phyloP scores from a whole-genome alignment of 2,113 vertebrate species.

The Halichoeres trimaculatus region DNA sequence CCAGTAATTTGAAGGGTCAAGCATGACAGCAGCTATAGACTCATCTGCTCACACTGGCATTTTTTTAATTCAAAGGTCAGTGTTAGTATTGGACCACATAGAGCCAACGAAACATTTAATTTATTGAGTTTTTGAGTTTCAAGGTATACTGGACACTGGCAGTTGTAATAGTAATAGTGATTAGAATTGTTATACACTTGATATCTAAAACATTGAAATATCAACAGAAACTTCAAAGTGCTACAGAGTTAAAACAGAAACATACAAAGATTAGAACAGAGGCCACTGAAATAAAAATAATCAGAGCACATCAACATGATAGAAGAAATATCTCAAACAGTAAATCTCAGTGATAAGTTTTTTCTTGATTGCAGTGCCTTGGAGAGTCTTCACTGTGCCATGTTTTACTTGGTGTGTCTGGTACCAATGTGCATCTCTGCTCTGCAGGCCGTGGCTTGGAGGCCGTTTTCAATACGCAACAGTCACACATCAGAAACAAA shows the following conservation, averaged over 20 bases:
- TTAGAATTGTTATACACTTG: too few relatives aligned
- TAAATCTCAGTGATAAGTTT: not conserved
- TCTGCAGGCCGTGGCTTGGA: slow-evolving; percentile 88
- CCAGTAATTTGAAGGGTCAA: too few relatives aligned
- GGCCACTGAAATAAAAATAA: too few relatives aligned
- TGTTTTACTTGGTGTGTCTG: slow-evolving; percentile 91
- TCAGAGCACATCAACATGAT: too few relatives aligned
- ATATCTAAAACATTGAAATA: too few relatives aligned
- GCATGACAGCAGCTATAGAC: too few relatives aligned
- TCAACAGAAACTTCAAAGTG: too few relatives aligned
- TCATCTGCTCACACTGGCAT: not conserved
- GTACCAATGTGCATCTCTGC: slow-evolving; percentile 84
- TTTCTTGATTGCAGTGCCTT: slow-evolving; percentile 74
- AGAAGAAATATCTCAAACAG: not conserved
- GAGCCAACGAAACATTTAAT: not conserved
- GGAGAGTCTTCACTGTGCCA: slow-evolving; percentile 83
- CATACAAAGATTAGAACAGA: too few relatives aligned
- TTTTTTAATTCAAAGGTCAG: slow-evolving; percentile 13
- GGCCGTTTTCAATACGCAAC: slow-evolving; percentile 86
- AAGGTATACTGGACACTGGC: too few relatives aligned
- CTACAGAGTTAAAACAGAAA: too few relatives aligned
- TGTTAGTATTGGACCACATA: not conserved
- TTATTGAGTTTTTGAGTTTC: too few relatives aligned
- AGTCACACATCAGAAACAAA: slow-evolving; percentile 83
- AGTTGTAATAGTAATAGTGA: too few relatives aligned